Base-by-base conservation (phyloP, 35 echinoderm and acorn worm species). In the Nesometra sesokonis region DNA sequence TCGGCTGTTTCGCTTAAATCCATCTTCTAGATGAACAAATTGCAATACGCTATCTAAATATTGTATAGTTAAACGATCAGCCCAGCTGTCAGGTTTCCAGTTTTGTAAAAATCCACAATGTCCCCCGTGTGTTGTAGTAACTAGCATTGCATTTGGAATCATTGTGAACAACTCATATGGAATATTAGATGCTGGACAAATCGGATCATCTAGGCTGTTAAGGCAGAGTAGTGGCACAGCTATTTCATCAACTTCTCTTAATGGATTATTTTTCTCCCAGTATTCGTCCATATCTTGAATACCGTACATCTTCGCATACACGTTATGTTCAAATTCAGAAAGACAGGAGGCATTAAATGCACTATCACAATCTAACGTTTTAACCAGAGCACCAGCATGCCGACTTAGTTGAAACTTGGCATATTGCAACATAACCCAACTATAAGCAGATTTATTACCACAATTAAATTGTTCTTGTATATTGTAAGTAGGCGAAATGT, bases 201-300 rank as follows among this genome's bases (percentile, higher is more conserved):
- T 78, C 3, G 96, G 96, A 37, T 99, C 96, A 80, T 99, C 96
- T 13, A 92, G 47, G 77, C 91, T 91, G 79, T 92, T 94, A 8
- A 99, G 88, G 80, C 96, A 99, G 30, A 99, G 85, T 31, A 99
- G 35, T 33, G 96, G 96, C 13, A 94, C 85, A 15, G 92, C 90
- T 32, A 99, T 90, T 67, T 99, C 96, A 78, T 99, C 96, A 57
- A 91, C 90, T 32, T 99, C 96, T 23, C 96, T 57, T 34, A 99
- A 67, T 4, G 93, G 93, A 33, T 99, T 89, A 43, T 99, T 94
- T 40, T 92, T 79, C 76, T 99, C 96, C 89, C 90, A 99, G 77
- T 94, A 94, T 37, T 92, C 90, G 5, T 82, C 87, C 31, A 90
- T 47, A 32, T 91, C 88, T 38, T 89, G 78, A 0, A 80, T 13